A percentile compares a stretch with the other conserved stretches of the same genome.
Conservation (phyloP, 2,113 vertebrate genomes). For the Otus sunia region DNA sequence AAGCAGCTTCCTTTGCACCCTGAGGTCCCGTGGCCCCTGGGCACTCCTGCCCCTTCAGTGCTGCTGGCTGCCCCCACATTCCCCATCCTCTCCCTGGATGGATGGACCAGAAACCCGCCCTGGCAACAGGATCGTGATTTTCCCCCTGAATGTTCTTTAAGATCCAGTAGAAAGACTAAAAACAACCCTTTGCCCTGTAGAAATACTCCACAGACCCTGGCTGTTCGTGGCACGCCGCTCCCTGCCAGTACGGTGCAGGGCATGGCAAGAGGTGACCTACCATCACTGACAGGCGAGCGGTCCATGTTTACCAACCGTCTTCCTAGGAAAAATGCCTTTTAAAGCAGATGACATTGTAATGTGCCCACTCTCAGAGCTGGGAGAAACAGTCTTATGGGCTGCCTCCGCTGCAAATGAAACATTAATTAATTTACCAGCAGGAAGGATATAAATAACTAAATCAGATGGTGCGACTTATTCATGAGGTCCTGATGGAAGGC, state of each 20-base stretch:
- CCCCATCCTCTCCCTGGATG: background rate
- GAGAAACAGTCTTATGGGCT: background rate
- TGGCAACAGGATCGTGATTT: fast-evolving
- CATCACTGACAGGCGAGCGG: fast-evolving
- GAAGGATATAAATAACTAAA: constrained; percentile 66
- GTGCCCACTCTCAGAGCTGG: background rate
- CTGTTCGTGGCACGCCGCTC: fast-evolving
- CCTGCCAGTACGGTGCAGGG: fast-evolving
- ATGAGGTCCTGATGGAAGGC: background rate
- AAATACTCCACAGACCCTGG: background rate
- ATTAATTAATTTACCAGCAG: constrained; percentile 73
- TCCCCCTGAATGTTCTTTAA: fast-evolving
- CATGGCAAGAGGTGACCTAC: fast-evolving
- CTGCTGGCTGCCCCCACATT: background rate
- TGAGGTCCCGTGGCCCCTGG: background rate
- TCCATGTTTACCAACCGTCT: fast-evolving
- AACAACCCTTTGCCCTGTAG: background rate
- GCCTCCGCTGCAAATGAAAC: constrained; percentile 9
- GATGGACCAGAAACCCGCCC: background rate
- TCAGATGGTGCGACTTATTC: background rate
- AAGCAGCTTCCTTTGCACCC: background rate
- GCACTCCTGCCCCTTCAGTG: background rate
- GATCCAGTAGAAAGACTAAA: background rate
- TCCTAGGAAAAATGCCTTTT: background rate
- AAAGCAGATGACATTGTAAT: background rate